Conservation (phyloP, 2,113 vertebrate species). For the Podiceps cristatus region DNA sequence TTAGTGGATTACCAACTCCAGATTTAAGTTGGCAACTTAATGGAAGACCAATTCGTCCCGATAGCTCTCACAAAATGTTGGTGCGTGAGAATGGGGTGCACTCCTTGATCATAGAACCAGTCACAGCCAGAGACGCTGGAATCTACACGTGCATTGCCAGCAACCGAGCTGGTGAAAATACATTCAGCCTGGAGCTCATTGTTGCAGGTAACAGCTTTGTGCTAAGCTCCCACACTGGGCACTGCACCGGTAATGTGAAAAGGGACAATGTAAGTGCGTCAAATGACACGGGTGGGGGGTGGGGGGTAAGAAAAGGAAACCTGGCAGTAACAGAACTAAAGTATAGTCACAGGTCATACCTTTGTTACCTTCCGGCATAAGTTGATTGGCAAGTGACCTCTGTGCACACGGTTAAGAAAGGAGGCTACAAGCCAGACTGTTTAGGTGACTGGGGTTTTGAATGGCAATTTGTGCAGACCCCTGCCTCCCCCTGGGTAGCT, state of each 20-base stretch:
- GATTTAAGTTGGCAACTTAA: conserved; percentile 96
- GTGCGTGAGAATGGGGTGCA: conserved; percentile 97
- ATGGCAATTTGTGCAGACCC: background rate
- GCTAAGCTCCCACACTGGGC: background rate
- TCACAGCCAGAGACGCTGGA: conserved; percentile 90
- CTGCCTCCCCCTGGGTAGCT: fast-evolving
- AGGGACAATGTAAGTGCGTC: background rate
- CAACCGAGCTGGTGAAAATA: conserved; percentile 95
- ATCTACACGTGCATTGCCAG: conserved; percentile 95
- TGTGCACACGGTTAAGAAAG: background rate
- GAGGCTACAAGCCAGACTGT: background rate
- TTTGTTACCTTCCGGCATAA: background rate
- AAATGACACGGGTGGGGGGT: background rate
- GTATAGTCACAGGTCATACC: too few species aligned
- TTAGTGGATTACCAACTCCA: conserved; percentile 94
- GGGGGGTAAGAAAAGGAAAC: background rate
- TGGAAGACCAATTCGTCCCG: conserved; percentile 89
- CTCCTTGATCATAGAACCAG: conserved; percentile 94
- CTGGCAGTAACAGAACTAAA: background rate
- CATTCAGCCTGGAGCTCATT: conserved; percentile 94
- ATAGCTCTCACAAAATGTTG: conserved; percentile 94
- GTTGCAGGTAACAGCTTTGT: conserved; percentile 87
- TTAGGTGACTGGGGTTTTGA: background rate
- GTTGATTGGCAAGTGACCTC: background rate
- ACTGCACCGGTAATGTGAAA: background rate